Evolutionary conservation across 2,888 invertebrate species (phyloP).

Genomic region (Xestoiulus laeticollis): DNA sequence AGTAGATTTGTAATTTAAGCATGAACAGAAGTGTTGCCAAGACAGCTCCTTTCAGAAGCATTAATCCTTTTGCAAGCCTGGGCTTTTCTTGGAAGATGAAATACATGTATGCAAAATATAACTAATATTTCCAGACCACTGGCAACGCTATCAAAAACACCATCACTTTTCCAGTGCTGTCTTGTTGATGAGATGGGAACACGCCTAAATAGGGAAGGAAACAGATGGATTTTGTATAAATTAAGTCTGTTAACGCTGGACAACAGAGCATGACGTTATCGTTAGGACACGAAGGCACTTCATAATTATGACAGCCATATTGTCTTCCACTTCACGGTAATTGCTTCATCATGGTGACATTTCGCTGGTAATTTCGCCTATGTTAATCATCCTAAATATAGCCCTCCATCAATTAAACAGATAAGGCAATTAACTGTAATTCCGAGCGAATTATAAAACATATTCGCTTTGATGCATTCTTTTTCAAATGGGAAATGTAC

Average conservation of each 20-base stretch:
- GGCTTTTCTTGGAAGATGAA: neutral
- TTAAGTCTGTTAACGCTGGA: neutral
- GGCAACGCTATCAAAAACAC: neutral
- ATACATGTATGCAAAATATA: neutral
- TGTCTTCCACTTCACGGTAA: neutral
- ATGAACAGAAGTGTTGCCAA: slow-evolving; percentile 1
- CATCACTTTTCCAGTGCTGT: neutral
- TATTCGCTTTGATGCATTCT: neutral
- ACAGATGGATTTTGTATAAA: neutral
- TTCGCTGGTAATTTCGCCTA: neutral
- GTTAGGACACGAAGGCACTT: neutral
- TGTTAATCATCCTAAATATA: slow-evolving; percentile 12
- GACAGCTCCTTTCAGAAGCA: neutral
- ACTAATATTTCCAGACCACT: neutral
- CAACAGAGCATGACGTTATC: neutral
- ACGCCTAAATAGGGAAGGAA: neutral
- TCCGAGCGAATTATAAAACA: neutral
- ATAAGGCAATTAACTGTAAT: neutral
- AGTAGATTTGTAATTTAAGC: neutral
- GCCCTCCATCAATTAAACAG: neutral
- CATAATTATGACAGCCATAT: neutral
- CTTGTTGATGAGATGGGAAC: too few relatives aligned
- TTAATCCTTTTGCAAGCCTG: neutral
- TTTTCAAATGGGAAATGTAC: neutral
- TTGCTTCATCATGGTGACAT: neutral